phyloP scores from a whole-genome alignment of 2,113 vertebrate species.

The Numenius arquata region DNA sequence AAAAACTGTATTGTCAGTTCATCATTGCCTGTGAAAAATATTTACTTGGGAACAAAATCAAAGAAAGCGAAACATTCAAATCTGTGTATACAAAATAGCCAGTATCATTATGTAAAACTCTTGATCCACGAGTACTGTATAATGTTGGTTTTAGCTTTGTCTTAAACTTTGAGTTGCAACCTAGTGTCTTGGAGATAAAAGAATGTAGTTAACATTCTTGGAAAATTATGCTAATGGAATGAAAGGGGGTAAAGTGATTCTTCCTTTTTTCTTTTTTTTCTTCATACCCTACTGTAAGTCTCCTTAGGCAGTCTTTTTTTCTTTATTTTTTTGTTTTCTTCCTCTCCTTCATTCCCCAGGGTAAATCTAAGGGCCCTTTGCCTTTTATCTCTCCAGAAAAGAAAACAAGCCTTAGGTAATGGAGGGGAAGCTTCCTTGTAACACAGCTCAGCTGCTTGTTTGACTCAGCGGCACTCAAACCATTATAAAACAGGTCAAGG shows the following conservation, averaged over 20 bases:
- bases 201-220: not conserved
- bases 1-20: not conserved
- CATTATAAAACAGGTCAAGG: not conserved
- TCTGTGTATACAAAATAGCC: not conserved
- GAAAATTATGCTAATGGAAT: not conserved
- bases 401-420: conserved; percentile 5
- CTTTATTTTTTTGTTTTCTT: not conserved
- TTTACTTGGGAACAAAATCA: not conserved
- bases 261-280: not conserved
- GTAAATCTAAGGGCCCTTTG: not conserved
- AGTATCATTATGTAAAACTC: not conserved
- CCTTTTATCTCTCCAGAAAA: not conserved
- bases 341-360: not conserved
- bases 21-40: not conserved
- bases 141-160: not conserved
- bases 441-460: not conserved
- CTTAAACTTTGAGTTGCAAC: not conserved
- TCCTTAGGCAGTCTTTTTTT: not conserved
- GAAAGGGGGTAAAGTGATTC: not conserved
- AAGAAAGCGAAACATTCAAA: not conserved
- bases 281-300: not conserved
- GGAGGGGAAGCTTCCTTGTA: not conserved
- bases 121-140: not conserved
- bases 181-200: not conserved
- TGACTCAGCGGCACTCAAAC: conserved; percentile 15